Percentiles rank a stretch among this genome's conserved stretches.
Conservation (phyloP, 1,140 invertebrate genomes). For the Spodoptera frugiperda region DNA sequence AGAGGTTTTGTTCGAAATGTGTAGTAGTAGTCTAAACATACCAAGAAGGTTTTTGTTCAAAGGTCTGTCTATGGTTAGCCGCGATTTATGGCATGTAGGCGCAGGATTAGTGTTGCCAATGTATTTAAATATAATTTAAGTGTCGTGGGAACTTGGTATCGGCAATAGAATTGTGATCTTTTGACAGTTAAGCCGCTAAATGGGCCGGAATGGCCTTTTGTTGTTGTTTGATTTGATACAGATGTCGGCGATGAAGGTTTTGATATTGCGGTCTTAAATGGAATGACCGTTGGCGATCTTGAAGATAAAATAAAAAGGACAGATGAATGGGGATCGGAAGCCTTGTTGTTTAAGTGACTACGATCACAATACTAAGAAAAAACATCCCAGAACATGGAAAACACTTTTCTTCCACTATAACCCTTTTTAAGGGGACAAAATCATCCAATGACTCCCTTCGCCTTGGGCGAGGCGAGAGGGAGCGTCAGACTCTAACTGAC, state of each 20-base stretch:
- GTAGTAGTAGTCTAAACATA: slow-evolving; percentile 71
- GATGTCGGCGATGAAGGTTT: background rate
- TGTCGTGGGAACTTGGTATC: slow-evolving; percentile 55
- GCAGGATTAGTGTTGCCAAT: slow-evolving; percentile 51
- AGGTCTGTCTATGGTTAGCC: slow-evolving; percentile 66
- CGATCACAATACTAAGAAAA: no score
- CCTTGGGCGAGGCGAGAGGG: no score
- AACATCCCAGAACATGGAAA: no score
- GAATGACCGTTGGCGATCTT: slow-evolving; percentile 23
- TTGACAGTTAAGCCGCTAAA: slow-evolving; percentile 45
- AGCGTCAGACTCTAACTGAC: no score
- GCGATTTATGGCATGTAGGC: slow-evolving; percentile 66
- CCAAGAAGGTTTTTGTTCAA: slow-evolving; percentile 66
- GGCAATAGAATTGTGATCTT: slow-evolving; percentile 16
- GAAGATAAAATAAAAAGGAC: background rate
- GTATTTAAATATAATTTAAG: slow-evolving; percentile 53
- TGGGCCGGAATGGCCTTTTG: slow-evolving; percentile 34
- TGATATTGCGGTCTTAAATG: background rate
- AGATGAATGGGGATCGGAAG: no score
- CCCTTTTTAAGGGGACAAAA: no score
- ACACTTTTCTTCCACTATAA: no score
- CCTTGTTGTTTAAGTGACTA: no score
- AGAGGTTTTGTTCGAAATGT: slow-evolving; percentile 65
- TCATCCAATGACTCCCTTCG: no score
- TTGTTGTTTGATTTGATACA: background rate